Base-by-base conservation (phyloP, 2,797 vertebrate species). In the Lagorchestes hirsutus region DNA sequence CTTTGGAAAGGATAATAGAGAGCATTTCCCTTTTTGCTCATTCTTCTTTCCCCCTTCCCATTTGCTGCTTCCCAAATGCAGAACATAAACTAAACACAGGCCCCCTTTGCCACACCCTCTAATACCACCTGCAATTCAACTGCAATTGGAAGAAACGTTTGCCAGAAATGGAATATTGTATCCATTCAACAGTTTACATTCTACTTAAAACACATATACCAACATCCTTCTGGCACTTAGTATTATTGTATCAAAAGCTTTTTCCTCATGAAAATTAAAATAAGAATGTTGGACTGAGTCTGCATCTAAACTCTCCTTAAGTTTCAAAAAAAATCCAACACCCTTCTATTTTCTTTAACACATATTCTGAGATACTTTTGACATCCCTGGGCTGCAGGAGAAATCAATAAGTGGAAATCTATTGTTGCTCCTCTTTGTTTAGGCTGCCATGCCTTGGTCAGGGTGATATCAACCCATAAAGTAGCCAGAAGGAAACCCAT, bases 281-380 rank as follows among this genome's bases (percentile, higher is more conserved):
- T 90, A 95, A 55, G 91, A 93, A 95, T 93, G 52, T 92, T 91
- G n/a, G 94, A 54, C 91, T 22, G 91, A 95, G 54, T 55, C 82
- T 59, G 95, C 54, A 92, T 97, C 97, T 58, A 0, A 2, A 91
- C 90, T 95, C 93, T 96, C 96, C 74, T 96, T 82, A 93, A 94
- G 93, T 97, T 96, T 11, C 27, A 34, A 27, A 82, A 46, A 74
- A 22, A 5, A 34, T 3, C 10, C 24, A 57, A 57, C 52, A 57
- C 59, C 40, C 46, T 82, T 46, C 92, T 95, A 96, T 96, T 96
- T 96, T 96, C 92, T 94, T 91, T 96, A 95, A 92, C 93, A 90
- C 29, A 56, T 82, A 93, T 91, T 40, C 55, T 95, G 95, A 62
- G 93, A 52, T 82, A 87, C 57, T 57, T 97, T 74, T 59, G 0